Conservation (phyloP, 1,140 invertebrate species). For the Pachyrhynchus sulphureomaculatus region DNA sequence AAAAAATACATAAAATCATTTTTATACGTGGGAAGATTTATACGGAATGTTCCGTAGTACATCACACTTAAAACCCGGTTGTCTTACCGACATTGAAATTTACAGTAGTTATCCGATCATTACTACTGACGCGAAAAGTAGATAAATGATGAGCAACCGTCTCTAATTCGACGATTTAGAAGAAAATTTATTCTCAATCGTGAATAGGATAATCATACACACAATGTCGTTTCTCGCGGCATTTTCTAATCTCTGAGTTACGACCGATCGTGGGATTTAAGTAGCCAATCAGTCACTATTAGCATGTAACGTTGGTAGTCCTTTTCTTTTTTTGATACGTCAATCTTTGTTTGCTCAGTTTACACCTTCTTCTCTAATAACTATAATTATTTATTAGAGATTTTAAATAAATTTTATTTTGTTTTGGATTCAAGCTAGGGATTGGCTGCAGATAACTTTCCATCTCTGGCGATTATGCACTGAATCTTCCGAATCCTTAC, state of each 20-base stretch:
- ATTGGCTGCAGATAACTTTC: too few relatives aligned
- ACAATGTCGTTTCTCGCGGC: constrained; percentile 4
- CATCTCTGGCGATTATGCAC: too few relatives aligned
- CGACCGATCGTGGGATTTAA: constrained; percentile 1
- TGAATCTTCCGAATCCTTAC: too few relatives aligned
- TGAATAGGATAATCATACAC: constrained; percentile 4
- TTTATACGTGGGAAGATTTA: too few relatives aligned
- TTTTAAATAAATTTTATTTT: too few relatives aligned
- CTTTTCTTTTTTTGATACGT: constrained; percentile 2
- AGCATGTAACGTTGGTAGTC: not conserved
- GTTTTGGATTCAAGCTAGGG: too few relatives aligned
- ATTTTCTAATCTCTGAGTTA: constrained; percentile 5
- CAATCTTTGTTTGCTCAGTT: not conserved
- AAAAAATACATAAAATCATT: too few relatives aligned
- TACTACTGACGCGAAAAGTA: constrained; percentile 8
- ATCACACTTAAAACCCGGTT: not conserved
- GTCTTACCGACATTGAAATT: not conserved
- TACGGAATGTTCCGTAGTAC: too few relatives aligned
- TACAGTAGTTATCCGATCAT: constrained; percentile 5
- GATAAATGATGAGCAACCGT: constrained; percentile 4
- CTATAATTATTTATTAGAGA: too few relatives aligned
- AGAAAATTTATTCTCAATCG: constrained; percentile 1
- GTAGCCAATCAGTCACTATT: constrained; percentile 9
- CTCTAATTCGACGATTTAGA: constrained; percentile 4
- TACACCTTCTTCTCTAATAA: too few relatives aligned